These are phyloP conservation scores for Cheilosia scutellata DNA, from an alignment of 2,888 invertebrate genomes.

Conservation along the genomic window DNA sequence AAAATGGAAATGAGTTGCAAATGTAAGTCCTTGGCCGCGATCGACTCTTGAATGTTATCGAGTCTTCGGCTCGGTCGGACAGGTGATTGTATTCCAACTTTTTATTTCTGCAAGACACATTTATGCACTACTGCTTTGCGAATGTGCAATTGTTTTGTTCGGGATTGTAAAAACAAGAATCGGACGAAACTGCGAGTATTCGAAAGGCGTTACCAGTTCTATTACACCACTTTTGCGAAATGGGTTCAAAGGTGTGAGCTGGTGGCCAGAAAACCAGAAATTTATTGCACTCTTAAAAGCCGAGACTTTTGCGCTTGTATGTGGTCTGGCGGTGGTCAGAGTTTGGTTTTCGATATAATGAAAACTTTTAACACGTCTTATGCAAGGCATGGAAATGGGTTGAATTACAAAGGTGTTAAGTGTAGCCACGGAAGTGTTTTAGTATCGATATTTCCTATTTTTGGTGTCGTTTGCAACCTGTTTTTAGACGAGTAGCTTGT, in stretches of 20 bases:
- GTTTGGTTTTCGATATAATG: slow-evolving; percentile 5
- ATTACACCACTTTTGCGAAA: slow-evolving; percentile 58
- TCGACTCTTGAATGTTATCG: slow-evolving; percentile 70
- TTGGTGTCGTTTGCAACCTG: background rate
- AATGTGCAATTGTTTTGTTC: slow-evolving; percentile 38
- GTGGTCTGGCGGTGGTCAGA: background rate
- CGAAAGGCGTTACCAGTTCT: slow-evolving; percentile 73
- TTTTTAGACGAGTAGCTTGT: background rate
- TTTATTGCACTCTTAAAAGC: background rate
- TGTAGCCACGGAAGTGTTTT: slow-evolving; percentile 28
- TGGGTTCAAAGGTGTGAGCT: slow-evolving; percentile 37
- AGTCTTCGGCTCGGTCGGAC: slow-evolving; percentile 59
- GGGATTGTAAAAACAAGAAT: slow-evolving; percentile 50
- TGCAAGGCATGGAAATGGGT: slow-evolving; percentile 19
- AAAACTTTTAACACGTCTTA: slow-evolving; percentile 47
- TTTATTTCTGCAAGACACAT: slow-evolving; percentile 30
- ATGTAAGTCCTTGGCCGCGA: slow-evolving; percentile 74
- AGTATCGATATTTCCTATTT: slow-evolving; percentile 2
- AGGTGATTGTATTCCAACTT: slow-evolving; percentile 62
- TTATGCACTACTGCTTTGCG: background rate
- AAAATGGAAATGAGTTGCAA: slow-evolving; percentile 74
- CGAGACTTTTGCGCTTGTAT: background rate
- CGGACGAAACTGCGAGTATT: slow-evolving; percentile 47
- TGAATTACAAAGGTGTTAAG: slow-evolving; percentile 28
- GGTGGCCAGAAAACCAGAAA: slow-evolving; percentile 23